Evolutionary conservation across 2,888 invertebrate genomes (phyloP), one percentile per base, ranked within the genome.

Genomic region (Auanema freiburgensis): DNA sequence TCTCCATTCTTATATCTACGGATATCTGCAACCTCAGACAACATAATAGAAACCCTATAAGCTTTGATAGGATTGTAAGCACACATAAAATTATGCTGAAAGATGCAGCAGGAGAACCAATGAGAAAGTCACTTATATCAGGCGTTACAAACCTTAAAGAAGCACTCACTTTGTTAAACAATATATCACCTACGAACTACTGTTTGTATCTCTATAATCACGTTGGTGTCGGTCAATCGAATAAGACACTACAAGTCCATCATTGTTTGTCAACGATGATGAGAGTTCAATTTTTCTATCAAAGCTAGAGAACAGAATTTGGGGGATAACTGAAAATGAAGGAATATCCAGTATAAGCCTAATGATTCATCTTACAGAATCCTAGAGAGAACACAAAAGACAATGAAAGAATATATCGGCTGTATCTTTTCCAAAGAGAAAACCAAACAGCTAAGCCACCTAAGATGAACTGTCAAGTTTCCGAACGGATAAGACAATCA

Each of bases 391-490:
- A 66, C 11, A 69, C 41, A 3, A 67, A 49, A 6, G 65, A 49
- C 11, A 72, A 56, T 14, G 61, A 41, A 0, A 72, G 55, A 1
- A 69, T 21, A 23, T 58, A 66, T 21, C 69, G 44, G 5, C 62
- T 66, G 14, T 67, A 61, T 50, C 60, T 65, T 21, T 69, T 57
- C 72, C 72, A 72, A 2, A 72, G 54, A 0, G 63, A 65, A 52
- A 69, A 72, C 64, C 67, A 72, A 6, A 66, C 24, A 14, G 66
- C 40, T 3, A 63, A 40, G 49, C 66, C 66, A n/a, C 58, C 65
- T 65, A 33, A 60, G 56, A 14, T n/a, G 49, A 42, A 54, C 6
- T 42, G 12, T 18, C n/a, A 59, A n/a, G 16, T 10, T 23, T 50
- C 14, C 12, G 25, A 51, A 5, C 5, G n/a, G 43, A 42, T 8